A percentile compares a stretch with the other conserved stretches of the same genome.
Conservation (phyloP, 92 coral and sea anemone genomes). For the Anthopleura xanthogrammica region DNA sequence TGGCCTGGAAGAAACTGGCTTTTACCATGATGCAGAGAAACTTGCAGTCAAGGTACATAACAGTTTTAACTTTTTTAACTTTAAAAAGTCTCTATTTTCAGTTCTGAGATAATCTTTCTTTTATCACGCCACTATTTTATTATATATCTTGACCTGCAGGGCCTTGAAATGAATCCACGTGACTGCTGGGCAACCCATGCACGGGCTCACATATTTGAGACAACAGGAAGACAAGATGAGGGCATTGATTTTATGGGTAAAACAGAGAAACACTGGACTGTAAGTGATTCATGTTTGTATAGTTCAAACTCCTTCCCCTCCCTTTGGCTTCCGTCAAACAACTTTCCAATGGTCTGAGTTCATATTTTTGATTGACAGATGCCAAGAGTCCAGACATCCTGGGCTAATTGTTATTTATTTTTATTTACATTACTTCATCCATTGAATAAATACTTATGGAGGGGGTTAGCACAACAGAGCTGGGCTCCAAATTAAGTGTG, state of each 20-base stretch:
- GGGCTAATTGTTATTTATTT: too few relatives aligned
- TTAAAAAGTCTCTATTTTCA: too few relatives aligned
- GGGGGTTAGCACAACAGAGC: too few relatives aligned
- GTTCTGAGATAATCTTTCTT: too few relatives aligned
- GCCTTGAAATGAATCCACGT: constrained; percentile 65
- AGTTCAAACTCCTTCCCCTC: neutral
- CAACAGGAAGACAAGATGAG: constrained; percentile 77
- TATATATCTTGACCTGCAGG: constrained; percentile 21
- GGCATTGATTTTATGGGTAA: constrained; percentile 70
- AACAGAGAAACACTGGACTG: constrained; percentile 72
- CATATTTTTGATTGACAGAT: too few relatives aligned
- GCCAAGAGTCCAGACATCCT: too few relatives aligned
- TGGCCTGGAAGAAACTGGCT: constrained; percentile 83
- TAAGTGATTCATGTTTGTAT: constrained; percentile 26
- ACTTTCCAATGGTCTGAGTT: neutral
- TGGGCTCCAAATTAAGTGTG: too few relatives aligned
- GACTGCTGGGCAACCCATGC: constrained; percentile 94
- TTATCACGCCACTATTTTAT: too few relatives aligned
- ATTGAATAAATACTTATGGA: too few relatives aligned
- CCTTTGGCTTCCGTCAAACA: neutral
- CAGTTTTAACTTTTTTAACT: too few relatives aligned
- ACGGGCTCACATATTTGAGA: constrained; percentile 76
- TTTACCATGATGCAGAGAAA: constrained; percentile 74
- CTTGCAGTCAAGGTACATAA: constrained; percentile 66
- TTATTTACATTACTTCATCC: too few relatives aligned